Evolutionary conservation across 1,140 invertebrate genomes (phyloP).

Genomic region (Euwallacea fornicatus): DNA sequence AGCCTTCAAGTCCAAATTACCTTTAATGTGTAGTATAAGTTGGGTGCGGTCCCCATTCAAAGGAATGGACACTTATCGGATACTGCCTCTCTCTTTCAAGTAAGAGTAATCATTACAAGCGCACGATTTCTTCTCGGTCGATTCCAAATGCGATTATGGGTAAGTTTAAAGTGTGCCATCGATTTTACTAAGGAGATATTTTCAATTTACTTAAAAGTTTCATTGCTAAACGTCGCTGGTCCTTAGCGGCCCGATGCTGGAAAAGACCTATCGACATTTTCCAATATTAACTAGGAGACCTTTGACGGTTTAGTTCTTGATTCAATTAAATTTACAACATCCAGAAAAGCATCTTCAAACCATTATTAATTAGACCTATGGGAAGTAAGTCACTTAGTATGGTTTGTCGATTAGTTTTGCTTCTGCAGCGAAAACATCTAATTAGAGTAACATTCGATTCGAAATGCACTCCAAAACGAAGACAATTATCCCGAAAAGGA

Average conservation of each 20-base stretch:
- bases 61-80: slow-evolving; percentile 8
- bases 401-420: no score
- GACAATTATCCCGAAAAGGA: slow-evolving; percentile 14
- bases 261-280: no score
- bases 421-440: neutral
- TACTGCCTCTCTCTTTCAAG: slow-evolving; percentile 14
- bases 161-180: slow-evolving; percentile 2
- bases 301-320: neutral
- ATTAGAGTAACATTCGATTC: slow-evolving; percentile 9
- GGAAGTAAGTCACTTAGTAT: no score
- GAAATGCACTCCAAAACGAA: slow-evolving; percentile 8
- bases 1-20: neutral
- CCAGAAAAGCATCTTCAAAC: neutral
- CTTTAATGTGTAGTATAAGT: slow-evolving; percentile 6
- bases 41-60: slow-evolving; percentile 14
- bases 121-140: slow-evolving; percentile 14
- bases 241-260: no score
- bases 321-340: neutral
- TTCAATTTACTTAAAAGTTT: neutral
- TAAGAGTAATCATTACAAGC: slow-evolving; percentile 13
- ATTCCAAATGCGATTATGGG: neutral
- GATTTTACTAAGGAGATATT: slow-evolving; percentile 6
- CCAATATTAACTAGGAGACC: neutral
- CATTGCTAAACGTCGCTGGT: no score
- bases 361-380: no score